phyloP scores from a whole-genome alignment of 2,888 invertebrate species.

The Brenthis daphne region DNA sequence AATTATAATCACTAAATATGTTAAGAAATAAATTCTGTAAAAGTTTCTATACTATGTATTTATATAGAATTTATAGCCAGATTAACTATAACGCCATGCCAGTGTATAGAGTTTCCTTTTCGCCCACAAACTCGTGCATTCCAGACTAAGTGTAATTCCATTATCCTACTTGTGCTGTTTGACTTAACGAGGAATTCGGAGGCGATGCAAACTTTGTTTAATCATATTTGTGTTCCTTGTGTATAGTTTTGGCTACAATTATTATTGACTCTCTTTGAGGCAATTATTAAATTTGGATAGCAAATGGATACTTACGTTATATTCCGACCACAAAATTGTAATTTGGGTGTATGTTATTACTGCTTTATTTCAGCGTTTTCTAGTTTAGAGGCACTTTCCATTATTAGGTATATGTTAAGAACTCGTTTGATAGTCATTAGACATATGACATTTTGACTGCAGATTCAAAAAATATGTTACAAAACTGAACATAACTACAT shows the following conservation, averaged over 20 bases:
- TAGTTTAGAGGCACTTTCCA: too few relatives aligned
- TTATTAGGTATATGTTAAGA: too few relatives aligned
- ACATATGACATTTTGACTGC: too few relatives aligned
- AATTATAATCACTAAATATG: too few relatives aligned
- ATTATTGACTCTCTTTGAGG: conserved; percentile 10
- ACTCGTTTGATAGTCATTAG: too few relatives aligned
- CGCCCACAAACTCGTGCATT: conserved; percentile 25
- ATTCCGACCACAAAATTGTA: too few relatives aligned
- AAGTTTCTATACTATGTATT: conserved; percentile 1
- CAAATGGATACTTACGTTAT: too few relatives aligned
- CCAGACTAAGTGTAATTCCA: conserved; percentile 25
- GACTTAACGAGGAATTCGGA: conserved; percentile 25
- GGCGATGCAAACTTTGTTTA: conserved; percentile 22
- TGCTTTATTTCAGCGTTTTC: too few relatives aligned
- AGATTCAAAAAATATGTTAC: too few relatives aligned
- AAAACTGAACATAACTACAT: too few relatives aligned
- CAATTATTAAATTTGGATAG: neutral
- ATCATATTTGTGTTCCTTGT: conserved; percentile 15
- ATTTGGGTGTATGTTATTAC: too few relatives aligned
- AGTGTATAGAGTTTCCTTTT: conserved; percentile 20
- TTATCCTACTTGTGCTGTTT: conserved; percentile 31
- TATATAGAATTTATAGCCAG: neutral
- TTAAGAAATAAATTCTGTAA: neutral
- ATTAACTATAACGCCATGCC: conserved; percentile 5
- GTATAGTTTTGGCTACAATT: conserved; percentile 11